These are phyloP conservation scores for Plecturocebus donacophilus DNA, from an alignment of 2,113 vertebrate species.

Conservation along the genomic window DNA sequence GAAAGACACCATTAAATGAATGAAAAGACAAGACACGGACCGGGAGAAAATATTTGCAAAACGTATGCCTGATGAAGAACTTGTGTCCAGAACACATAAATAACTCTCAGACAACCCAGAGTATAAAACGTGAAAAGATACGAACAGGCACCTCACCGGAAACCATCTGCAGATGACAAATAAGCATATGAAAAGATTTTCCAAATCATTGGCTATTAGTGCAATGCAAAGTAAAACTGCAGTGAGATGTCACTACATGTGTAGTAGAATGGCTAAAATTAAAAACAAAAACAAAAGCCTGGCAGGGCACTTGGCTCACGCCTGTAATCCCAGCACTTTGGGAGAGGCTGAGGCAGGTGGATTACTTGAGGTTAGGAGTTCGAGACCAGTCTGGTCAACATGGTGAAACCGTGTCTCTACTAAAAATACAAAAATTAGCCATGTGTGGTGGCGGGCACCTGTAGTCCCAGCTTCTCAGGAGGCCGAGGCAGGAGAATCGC, in stretches of 20 bases:
- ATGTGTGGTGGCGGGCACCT: accelerated
- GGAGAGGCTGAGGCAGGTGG: too few relatives aligned
- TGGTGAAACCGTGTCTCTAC: too few relatives aligned
- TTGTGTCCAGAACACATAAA: neutral
- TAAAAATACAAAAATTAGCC: too few relatives aligned
- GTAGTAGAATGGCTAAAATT: neutral
- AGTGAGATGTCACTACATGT: neutral
- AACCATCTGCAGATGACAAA: neutral
- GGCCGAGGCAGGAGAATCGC: too few relatives aligned
- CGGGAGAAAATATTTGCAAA: neutral
- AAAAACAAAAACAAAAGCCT: neutral
- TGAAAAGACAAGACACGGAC: neutral
- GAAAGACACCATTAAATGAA: neutral
- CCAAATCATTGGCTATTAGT: neutral
- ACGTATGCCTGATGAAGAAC: neutral
- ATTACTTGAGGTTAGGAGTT: too few relatives aligned
- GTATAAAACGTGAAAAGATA: neutral
- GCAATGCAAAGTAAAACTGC: neutral
- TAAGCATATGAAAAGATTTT: neutral
- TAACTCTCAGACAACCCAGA: neutral
- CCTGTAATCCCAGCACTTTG: too few relatives aligned
- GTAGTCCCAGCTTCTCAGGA: too few relatives aligned
- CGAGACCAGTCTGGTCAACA: too few relatives aligned
- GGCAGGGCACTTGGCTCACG: accelerated
- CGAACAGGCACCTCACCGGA: neutral